phyloP scores from a whole-genome alignment of 2,113 vertebrate species.

The Conger conger region DNA sequence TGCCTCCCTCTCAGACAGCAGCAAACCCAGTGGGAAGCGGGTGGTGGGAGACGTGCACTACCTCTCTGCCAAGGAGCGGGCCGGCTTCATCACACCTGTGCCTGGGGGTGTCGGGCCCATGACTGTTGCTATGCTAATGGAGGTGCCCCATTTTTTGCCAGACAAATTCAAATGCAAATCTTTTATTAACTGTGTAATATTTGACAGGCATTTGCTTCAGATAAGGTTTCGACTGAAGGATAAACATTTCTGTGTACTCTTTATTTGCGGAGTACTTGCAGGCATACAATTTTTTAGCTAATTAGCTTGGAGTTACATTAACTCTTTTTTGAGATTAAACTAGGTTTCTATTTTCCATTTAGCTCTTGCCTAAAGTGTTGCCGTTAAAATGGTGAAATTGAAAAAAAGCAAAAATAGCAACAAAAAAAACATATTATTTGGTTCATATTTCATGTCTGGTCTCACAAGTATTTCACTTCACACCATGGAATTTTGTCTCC shows the following conservation, averaged over 20 bases:
- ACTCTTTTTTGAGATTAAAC: not conserved
- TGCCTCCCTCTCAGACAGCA: constrained; percentile 71
- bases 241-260: not conserved
- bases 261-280: not conserved
- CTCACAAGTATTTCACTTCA: not conserved
- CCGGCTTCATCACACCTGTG: constrained; percentile 91
- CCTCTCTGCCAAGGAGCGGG: constrained; percentile 80
- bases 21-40: constrained; percentile 81
- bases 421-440: not conserved
- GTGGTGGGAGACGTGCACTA: constrained; percentile 91
- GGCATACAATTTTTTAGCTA: not conserved
- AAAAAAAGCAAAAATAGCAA: not conserved
- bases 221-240: not conserved
- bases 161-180: not conserved
- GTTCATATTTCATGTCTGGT: not conserved
- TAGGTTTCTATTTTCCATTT: not conserved
- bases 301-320: not conserved
- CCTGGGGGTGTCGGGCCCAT: constrained; percentile 96
- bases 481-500: not conserved
- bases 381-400: not conserved
- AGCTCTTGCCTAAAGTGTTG: not conserved
- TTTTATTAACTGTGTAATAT: not conserved
- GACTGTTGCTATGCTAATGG: constrained; percentile 99
- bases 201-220: not conserved
- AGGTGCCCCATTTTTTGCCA: constrained; percentile 63